Evolutionary conservation across 1,140 invertebrate species (phyloP), one percentile per base, ranked within the genome.

Genomic region (Zaprionus davidi): DNA sequence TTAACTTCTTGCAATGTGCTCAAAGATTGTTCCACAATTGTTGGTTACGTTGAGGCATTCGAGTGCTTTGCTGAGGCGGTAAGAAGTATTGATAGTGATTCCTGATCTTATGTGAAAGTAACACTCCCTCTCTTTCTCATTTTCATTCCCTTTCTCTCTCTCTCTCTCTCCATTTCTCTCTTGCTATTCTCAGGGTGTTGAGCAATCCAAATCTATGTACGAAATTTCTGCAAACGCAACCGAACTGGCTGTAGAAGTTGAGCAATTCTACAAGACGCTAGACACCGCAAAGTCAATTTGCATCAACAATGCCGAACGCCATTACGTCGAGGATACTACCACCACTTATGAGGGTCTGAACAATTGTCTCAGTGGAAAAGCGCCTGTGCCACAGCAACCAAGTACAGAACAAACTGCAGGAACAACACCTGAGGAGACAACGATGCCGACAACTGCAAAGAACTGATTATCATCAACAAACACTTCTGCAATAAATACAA

Each of bases 191-290:
- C 9, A 88, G 84, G 74, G 71, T 4, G 51, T 71, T 12, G 69
- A 84, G 1, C n/a, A 76, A n/a, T 76, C 84, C 4, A 88, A 74
- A 28, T 17, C 38, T 5, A 38, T 88, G 68, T 88, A 79, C 44
- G 13, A 12, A 2, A 44, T 84, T 1, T 88, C 84, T 11, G 53
- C 74, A 3, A 24, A 63, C 63, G 78, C 85, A 6, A 64, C 46
- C 2, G 56, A 79, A n/a, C n/a, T 46, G 0, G 62, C 58, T 7
- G 17, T 60, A 0, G 41, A 41, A 15, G 53, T 88, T 6, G 64
- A 68, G 20, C 34, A 68, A 5, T 24, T n/a, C 6, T 67, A 82
- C 13, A 22, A 22, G 13, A 5, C 41, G 1, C 26, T 79, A 11
- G 69, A 76, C 2, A 67, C 17, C 11, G 9, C 49, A 5, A 17